Percentiles rank a stretch among this genome's conserved stretches.
These are phyloP conservation scores for Caenorhabditis latens DNA, from an alignment of 1,140 invertebrate genomes.

Conservation along the genomic window DNA sequence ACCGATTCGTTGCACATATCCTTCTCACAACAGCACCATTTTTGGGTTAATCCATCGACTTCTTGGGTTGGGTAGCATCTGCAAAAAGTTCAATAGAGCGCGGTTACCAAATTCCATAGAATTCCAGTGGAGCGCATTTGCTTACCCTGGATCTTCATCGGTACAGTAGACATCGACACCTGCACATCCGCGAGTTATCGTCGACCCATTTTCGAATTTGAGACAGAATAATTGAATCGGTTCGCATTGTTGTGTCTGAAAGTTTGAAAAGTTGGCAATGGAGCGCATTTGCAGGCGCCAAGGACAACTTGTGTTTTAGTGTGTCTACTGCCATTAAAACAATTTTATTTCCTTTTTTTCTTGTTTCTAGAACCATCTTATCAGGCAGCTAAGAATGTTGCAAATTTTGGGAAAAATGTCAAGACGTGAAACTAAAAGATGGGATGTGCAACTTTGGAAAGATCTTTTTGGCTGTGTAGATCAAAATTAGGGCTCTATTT, in stretches of 20 bases:
- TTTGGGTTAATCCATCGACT: not conserved
- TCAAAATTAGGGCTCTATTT: no score
- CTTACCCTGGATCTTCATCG: constrained; percentile 26
- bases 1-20: constrained; percentile 42
- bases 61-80: constrained; percentile 43
- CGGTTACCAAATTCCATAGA: no score
- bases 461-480: no score
- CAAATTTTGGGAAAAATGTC: no score
- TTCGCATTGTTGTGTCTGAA: constrained; percentile 8
- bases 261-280: not conserved
- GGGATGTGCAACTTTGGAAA: no score
- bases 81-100: not conserved
- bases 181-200: constrained; percentile 37
- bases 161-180: constrained; percentile 22
- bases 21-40: constrained; percentile 55
- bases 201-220: constrained; percentile 34
- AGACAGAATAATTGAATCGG: constrained; percentile 30
- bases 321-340: no score
- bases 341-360: no score
- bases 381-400: no score
- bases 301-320: not conserved
- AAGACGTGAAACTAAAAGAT: no score
- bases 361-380: no score
- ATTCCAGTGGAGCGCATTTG: no score
- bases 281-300: not conserved